Evolutionary conservation across 2,113 vertebrate species (phyloP).

Genomic region (Furnarius figulus): DNA sequence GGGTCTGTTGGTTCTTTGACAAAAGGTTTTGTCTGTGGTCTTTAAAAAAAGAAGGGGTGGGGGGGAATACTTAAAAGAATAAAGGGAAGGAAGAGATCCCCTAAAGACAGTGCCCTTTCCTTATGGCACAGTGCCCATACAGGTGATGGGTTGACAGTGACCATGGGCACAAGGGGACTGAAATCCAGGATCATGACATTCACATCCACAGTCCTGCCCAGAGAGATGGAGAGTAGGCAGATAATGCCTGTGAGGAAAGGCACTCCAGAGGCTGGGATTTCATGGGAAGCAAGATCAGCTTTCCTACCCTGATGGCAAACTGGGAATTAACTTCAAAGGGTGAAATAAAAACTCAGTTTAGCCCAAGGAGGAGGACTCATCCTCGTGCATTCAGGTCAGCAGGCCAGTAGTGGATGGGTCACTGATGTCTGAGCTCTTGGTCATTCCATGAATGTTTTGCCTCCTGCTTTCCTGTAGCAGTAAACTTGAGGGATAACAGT

Average conservation of each 20-base stretch:
- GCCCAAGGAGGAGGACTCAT: fast-evolving
- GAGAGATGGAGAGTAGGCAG: neutral
- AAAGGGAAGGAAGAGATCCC: neutral
- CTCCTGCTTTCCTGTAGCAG: fast-evolving
- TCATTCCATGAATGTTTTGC: neutral
- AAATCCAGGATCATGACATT: fast-evolving
- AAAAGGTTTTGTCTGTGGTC: neutral
- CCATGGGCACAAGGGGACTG: neutral
- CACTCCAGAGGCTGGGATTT: neutral
- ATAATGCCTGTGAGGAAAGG: neutral
- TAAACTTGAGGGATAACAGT: neutral
- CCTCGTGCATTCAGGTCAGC: fast-evolving
- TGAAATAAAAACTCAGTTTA: fast-evolving
- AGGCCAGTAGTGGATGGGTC: fast-evolving
- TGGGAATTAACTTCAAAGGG: neutral
- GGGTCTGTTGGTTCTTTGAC: neutral
- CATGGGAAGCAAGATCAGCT: fast-evolving
- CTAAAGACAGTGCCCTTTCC: neutral
- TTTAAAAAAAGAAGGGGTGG: neutral
- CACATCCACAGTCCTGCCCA: fast-evolving
- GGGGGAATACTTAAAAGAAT: neutral
- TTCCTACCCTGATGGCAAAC: neutral
- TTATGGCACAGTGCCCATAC: fast-evolving
- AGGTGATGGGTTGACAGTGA: neutral
- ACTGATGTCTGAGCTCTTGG: fast-evolving